Evolutionary conservation across 2,888 invertebrate species (phyloP).

Genomic region (Drosophila dives): DNA sequence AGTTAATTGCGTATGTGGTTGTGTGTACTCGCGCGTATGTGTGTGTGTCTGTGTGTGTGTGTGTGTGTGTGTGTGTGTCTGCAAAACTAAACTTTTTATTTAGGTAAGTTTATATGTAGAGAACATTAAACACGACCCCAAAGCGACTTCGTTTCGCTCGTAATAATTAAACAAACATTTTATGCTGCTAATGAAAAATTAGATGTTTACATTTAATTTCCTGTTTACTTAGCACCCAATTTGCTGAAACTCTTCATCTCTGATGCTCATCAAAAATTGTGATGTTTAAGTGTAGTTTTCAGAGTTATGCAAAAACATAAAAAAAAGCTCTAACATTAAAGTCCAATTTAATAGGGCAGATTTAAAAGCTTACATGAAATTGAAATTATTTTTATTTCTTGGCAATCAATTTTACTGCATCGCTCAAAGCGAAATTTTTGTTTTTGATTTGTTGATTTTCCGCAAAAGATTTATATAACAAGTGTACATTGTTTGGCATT

Average conservation of each 20-base stretch:
- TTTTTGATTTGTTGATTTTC: slow-evolving; percentile 73
- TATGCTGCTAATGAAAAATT: slow-evolving; percentile 80
- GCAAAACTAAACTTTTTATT: slow-evolving; percentile 72
- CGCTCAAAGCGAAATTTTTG: slow-evolving; percentile 41
- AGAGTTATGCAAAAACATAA: neutral
- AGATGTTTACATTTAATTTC: slow-evolving; percentile 80
- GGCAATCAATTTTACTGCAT: slow-evolving; percentile 70
- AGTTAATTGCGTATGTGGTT: slow-evolving; percentile 73
- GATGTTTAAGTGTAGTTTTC: slow-evolving; percentile 7
- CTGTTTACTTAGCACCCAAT: slow-evolving; percentile 66
- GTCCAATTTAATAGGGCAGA: slow-evolving; percentile 29
- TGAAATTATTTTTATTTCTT: slow-evolving; percentile 39
- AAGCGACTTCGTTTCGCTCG: slow-evolving; percentile 44
- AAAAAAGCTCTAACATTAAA: slow-evolving; percentile 40
- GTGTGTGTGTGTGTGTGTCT: slow-evolving; percentile 38
- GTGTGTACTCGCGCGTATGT: slow-evolving; percentile 15
- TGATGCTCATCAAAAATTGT: neutral
- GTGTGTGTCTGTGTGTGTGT: slow-evolving; percentile 31
- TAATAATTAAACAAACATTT: slow-evolving; percentile 79
- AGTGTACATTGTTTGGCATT: slow-evolving; percentile 27
- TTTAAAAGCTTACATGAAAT: slow-evolving; percentile 23
- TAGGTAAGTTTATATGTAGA: slow-evolving; percentile 75
- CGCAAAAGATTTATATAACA: slow-evolving; percentile 43
- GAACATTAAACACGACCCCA: slow-evolving; percentile 48
- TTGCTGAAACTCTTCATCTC: slow-evolving; percentile 1